phyloP scores from a whole-genome alignment of 1,140 invertebrate species.

The Centruroides sculpturatus region DNA sequence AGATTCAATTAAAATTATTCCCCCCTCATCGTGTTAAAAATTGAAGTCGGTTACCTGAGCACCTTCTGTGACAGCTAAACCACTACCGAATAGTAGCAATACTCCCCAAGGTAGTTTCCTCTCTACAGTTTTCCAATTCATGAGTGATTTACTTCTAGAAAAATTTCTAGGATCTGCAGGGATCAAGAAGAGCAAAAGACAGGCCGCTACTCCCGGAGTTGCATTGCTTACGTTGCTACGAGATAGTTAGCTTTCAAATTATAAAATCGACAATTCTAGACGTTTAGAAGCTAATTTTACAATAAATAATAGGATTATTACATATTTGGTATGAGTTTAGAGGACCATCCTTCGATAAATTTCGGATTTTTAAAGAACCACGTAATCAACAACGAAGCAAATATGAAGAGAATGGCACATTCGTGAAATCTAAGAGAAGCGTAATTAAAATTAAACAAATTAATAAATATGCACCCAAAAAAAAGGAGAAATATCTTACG shows the following conservation, averaged over 20 bases:
- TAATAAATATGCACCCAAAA: neutral
- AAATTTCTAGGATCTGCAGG: conserved; percentile 44
- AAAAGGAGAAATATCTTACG: conserved; percentile 16
- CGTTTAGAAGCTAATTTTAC: too few relatives aligned
- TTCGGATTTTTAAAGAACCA: conserved; percentile 80
- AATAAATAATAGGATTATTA: conserved; percentile 12
- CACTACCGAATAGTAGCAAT: conserved; percentile 29
- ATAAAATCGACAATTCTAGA: too few relatives aligned
- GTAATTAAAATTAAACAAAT: too few relatives aligned
- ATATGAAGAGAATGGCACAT: conserved; percentile 53
- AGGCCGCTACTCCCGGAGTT: conserved; percentile 48
- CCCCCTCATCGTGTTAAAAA: neutral
- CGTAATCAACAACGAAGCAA: conserved; percentile 58
- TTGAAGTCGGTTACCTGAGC: conserved; percentile 21
- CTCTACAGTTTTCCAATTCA: conserved; percentile 24
- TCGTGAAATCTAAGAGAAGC: conserved; percentile 50
- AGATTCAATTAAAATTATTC: neutral
- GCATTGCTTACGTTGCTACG: neutral
- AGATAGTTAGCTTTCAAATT: too few relatives aligned
- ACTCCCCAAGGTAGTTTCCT: conserved; percentile 29
- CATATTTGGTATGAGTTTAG: conserved; percentile 36
- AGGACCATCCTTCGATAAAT: conserved; percentile 62
- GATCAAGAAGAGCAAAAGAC: conserved; percentile 60
- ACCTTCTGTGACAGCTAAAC: conserved; percentile 27
- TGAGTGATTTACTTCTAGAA: conserved; percentile 6